Evolutionary conservation across 2,797 vertebrate genomes (phyloP).

Genomic region (Macroramphosus scolopax): DNA sequence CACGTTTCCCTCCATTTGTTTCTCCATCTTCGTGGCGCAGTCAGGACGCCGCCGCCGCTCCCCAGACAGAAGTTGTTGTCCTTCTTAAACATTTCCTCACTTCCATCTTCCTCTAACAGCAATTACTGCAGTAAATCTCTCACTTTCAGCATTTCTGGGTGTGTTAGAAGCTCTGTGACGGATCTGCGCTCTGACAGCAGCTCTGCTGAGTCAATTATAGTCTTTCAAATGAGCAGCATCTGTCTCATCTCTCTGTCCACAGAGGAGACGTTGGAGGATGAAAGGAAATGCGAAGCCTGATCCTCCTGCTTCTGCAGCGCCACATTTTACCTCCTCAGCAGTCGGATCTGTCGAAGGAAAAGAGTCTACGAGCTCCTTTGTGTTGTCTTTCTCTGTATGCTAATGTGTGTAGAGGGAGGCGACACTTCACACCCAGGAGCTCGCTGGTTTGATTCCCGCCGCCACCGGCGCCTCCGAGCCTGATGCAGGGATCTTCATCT

Average conservation of each 20-base stretch:
- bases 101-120: constrained; percentile 10
- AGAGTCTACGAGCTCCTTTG: constrained; percentile 20
- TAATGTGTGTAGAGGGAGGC: too few species aligned
- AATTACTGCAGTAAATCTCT: constrained; percentile 25
- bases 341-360: constrained; percentile 4
- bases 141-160: constrained; percentile 26
- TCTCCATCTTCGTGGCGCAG: too few species aligned
- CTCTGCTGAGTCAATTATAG: constrained; percentile 53
- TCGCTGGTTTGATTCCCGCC: constrained; percentile 26
- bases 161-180: constrained; percentile 19
- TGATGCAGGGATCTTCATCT: not conserved
- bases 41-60: too few species aligned
- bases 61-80: constrained; percentile 19
- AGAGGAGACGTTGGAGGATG: constrained; percentile 34
- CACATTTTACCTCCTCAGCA: constrained; percentile 23
- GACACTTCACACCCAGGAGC: constrained; percentile 24
- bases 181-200: constrained; percentile 48
- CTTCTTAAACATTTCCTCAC: constrained; percentile 11
- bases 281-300: constrained; percentile 53
- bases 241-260: constrained; percentile 39
- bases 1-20: too few species aligned
- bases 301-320: constrained; percentile 18
- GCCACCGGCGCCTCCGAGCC: not conserved
- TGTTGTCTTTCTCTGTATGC: constrained; percentile 13
- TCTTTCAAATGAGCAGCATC: constrained; percentile 53